Conservation (phyloP, 2,797 vertebrate species). For the Gymnodraco acuticeps region DNA sequence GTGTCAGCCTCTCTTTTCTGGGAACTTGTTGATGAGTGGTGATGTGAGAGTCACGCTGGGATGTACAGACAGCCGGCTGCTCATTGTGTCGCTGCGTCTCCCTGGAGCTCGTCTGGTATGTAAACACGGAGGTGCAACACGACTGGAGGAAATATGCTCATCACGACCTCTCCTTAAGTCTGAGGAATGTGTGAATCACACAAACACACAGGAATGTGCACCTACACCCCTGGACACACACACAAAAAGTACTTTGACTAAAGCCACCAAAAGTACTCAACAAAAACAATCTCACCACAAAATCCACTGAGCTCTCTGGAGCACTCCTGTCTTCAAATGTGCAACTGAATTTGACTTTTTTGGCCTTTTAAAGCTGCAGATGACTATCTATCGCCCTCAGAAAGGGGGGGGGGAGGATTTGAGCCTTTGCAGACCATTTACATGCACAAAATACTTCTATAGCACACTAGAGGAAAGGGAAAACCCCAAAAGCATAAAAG, state of each 20-base stretch:
- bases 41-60: constrained; percentile 31
- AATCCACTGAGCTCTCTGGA: not conserved
- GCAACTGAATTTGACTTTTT: not conserved
- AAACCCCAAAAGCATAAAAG: too few species aligned
- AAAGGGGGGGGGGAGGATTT: too few species aligned
- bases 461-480: too few species aligned
- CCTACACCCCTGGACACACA: constrained; percentile 47
- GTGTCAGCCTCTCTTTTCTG: constrained; percentile 10
- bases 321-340: not conserved
- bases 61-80: constrained; percentile 49
- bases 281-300: not conserved
- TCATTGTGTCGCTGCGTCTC: constrained; percentile 65
- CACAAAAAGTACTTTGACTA: not conserved
- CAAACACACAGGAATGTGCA: constrained; percentile 63
- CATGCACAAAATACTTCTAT: too few species aligned
- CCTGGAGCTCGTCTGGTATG: constrained; percentile 76
- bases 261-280: not conserved
- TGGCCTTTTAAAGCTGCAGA: not conserved
- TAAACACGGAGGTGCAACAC: constrained; percentile 72
- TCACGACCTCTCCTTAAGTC: constrained; percentile 68
- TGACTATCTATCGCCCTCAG: not conserved
- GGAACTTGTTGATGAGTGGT: constrained; percentile 38
- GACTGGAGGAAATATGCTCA: constrained; percentile 69
- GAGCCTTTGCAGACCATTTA: too few species aligned
- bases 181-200: constrained; percentile 72